phyloP scores from a whole-genome alignment of 2,888 invertebrate genomes.

The Zelleria hepariella region DNA sequence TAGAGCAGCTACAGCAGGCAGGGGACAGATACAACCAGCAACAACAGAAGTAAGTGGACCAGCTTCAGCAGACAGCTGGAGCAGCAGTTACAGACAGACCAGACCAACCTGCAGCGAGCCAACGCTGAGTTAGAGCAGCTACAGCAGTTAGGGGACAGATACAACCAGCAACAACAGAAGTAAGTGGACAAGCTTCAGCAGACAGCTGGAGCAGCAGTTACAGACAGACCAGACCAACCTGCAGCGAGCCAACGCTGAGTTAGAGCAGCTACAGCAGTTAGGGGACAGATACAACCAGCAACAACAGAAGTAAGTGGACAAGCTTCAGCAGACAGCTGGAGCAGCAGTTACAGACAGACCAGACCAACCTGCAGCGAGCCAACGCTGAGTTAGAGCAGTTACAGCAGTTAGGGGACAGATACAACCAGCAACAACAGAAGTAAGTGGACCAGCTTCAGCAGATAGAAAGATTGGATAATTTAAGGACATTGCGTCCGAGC shows the following conservation, averaged over 20 bases:
- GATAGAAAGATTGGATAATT: no score
- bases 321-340: not conserved
- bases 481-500: no score
- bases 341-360: slow-evolving; percentile 28
- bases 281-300: slow-evolving; percentile 32
- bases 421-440: slow-evolving; percentile 35
- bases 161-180: slow-evolving; percentile 35
- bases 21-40: slow-evolving; percentile 32
- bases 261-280: slow-evolving; percentile 29
- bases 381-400: slow-evolving; percentile 27
- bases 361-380: slow-evolving; percentile 26
- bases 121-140: slow-evolving; percentile 27
- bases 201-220: slow-evolving; percentile 44
- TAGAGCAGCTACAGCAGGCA: slow-evolving; percentile 29
- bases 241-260: slow-evolving; percentile 21
- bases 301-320: slow-evolving; percentile 34
- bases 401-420: slow-evolving; percentile 36
- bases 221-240: slow-evolving; percentile 31
- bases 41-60: slow-evolving; percentile 34
- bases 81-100: slow-evolving; percentile 35
- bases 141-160: slow-evolving; percentile 36
- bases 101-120: slow-evolving; percentile 26
- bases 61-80: slow-evolving; percentile 28
- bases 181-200: slow-evolving; percentile 13
- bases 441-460: slow-evolving; percentile 14